Evolutionary conservation across 2,113 vertebrate species (phyloP), one percentile per base, ranked within the genome.

Genomic region (Tretioscincus oriximinensis): DNA sequence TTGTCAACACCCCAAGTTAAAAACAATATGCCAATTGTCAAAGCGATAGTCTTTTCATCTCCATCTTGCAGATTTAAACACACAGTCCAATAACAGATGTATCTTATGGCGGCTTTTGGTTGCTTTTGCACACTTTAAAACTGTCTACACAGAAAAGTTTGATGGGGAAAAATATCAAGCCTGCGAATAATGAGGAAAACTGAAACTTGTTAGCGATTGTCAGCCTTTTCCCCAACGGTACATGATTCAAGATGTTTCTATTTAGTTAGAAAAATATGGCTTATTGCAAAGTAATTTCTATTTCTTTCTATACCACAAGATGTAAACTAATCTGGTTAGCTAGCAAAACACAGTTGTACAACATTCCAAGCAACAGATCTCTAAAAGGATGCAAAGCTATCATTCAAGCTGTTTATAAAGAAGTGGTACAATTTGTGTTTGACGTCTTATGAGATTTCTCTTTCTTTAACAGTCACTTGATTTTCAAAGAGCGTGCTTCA

Each of bases 261-360:
- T 89, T 93, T 93, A 91, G 90, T 92, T 93, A 92, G 87, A 93
- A 94, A 94, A 94, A 94, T 87, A 93, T 77, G 78, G 88, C 64
- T 93, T 92, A 89, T 83, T 93, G 88, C 89, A 92, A 91, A 93
- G 89, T 92, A 85, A 92, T 91, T 94, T 94, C 91, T 91, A 91
- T 93, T 92, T 92, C 86, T 94, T 86, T 92, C 84, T 86, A 77
- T 90, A 89, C 91, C 89, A 91, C 91, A 94, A 90, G 85, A 93
- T 89, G 82, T 92, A 94, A 94, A 94, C 88, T 92, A 94, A 93
- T 88, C 90, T 89, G 89, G 89, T 92, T 94, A 89, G 88, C 88
- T 88, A 91, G 83, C 88, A 90, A 91, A 93, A 91, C 77, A 86
- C 49, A 83, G 85, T 90, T 93, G 92, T 84, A 83, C 80, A 89